Evolutionary conservation across 2,797 vertebrate genomes (phyloP), one percentile per base, ranked within the genome.

Genomic region (Crocidura indochinensis): DNA sequence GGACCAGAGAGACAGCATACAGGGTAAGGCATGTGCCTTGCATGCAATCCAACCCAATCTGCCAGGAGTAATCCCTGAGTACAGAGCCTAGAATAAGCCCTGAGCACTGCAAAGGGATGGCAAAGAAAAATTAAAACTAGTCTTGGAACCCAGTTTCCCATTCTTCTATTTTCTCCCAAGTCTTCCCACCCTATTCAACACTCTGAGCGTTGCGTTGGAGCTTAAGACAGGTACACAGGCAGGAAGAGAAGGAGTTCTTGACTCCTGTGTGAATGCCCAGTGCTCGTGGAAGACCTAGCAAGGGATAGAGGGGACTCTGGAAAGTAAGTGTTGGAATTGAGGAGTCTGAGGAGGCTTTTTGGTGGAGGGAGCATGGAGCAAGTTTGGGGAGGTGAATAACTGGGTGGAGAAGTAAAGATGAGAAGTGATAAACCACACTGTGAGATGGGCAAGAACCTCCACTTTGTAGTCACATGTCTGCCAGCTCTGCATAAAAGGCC

Each of bases 321-420:
- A 20, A 60, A 60, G 56, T 60, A 81, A 56, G 29, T 76, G 24
- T 31, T 10, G 8, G 4, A 22, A 1, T 53, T 60, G 49, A 84
- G 27, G 44, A 47, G 38, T 17, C 17, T 22, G 22, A 10, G 27
- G 72, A 82, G 26, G 22, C 78, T 87, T 92, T 29, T 17, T 22
- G 47, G 79, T 84, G 76, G 72, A 9, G 53, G 12, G 29, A 22
- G 7, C 7, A 0, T 27, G 26, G 12, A 29, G 3, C 6, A 31
- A 64, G 53, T 64, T 53, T 88, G 72, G 73, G 64, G 82, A 56
- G 38, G 44, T 82, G 79, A 69, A 81, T 60, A 65, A 62, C 38
- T 73, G 77, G 84, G 65, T 53, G 73, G 81, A 60, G 14, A 78
- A 73, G 78, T 69, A 27, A 65, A 44, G 47, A 10, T 27, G 38